A percentile compares a stretch with the other conserved stretches of the same genome.
Evolutionary conservation across 2,113 vertebrate genomes (phyloP).

Genomic region (Megaleporinus macrocephalus): DNA sequence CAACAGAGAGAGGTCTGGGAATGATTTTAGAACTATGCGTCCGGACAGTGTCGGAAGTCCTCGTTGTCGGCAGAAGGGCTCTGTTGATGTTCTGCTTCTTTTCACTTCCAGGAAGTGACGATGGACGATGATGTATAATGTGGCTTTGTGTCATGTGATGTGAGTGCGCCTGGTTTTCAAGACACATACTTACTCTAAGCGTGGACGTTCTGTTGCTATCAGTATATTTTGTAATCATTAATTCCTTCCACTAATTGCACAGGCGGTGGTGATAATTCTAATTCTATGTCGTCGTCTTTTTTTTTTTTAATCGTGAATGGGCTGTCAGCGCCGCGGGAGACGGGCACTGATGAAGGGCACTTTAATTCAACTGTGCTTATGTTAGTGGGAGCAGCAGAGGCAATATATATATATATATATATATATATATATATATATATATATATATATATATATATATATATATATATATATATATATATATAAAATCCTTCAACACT

Average conservation of each 20-base stretch:
- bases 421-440: slow-evolving; percentile 44
- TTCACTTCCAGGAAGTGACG: slow-evolving; percentile 52
- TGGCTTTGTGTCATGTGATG: slow-evolving; percentile 41
- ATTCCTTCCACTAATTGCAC: slow-evolving; percentile 63
- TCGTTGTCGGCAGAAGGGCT: slow-evolving; percentile 39
- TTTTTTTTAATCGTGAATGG: slow-evolving; percentile 42
- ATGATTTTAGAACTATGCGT: slow-evolving; percentile 38
- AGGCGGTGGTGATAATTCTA: slow-evolving; percentile 31
- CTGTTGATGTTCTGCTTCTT: slow-evolving; percentile 34
- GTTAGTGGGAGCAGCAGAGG: slow-evolving; percentile 52
- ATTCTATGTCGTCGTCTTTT: slow-evolving; percentile 32
- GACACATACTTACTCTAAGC: slow-evolving; percentile 43
- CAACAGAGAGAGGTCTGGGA: slow-evolving; percentile 10
- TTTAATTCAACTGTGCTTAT: slow-evolving; percentile 56
- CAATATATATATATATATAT: slow-evolving; percentile 46
- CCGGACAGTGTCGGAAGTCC: slow-evolving; percentile 31
- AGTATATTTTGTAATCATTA: slow-evolving; percentile 52
- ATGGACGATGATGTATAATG: slow-evolving; percentile 29
- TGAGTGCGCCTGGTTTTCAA: slow-evolving; percentile 46
- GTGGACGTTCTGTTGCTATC: slow-evolving; percentile 46
- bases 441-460: slow-evolving; percentile 47
- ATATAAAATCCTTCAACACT: slow-evolving; percentile 36
- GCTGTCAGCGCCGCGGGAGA: slow-evolving; percentile 26
- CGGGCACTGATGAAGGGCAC: slow-evolving; percentile 50
- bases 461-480: slow-evolving; percentile 44